Base-by-base conservation (phyloP, 2,797 vertebrate genomes). In the Clamator glandarius region DNA sequence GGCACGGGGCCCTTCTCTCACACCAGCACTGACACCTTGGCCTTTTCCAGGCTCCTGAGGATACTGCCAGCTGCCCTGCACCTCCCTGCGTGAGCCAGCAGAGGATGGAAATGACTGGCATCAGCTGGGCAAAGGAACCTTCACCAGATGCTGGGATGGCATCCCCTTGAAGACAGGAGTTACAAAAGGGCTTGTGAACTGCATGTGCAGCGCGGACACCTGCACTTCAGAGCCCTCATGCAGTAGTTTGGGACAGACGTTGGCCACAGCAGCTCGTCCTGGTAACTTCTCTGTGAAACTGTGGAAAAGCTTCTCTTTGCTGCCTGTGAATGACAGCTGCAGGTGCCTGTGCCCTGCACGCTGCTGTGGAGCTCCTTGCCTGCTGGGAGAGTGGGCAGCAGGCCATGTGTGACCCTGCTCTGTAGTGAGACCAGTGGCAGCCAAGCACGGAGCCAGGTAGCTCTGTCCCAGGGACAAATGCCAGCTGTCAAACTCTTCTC, bases 11-110 rank as follows among this genome's bases (percentile, higher is more conserved):
- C 2, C 0, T 1, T 1, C 36, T 75, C 55, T 76, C 44, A 35
- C 46, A 66, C 23, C 42, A 46, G 28, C 66, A 50, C 89, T 94
- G 62, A 97, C 58, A 64, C 46, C 67, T 90, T 59, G 96, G 67
- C 93, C 57, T 96, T 93, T 90, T 90, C 46, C 90, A 98, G 98
- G 94, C 59, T 95, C 85, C 75, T 59, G 84, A 77, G 64, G 64
- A 35, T 54, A 72, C 87, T 72, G 59, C 68, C 72, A 10, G 52
- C 83, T 39, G 33, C 79, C 62, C 66, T 78, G 59, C 48, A 2
- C 82, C 91, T 95, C 66, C 87, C 79, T 39, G 89, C 2, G 0
- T 97, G 93, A 96, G 13, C 84, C 19, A 39, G 55, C 44, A 15
- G 84, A 94, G 50, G 62, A 94, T 89, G 92, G 87, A 91, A 69